A percentile compares a stretch with the other conserved stretches of the same genome.
phyloP scores from a whole-genome alignment of 2,888 invertebrate species.

The Tolmerus cingulatus region DNA sequence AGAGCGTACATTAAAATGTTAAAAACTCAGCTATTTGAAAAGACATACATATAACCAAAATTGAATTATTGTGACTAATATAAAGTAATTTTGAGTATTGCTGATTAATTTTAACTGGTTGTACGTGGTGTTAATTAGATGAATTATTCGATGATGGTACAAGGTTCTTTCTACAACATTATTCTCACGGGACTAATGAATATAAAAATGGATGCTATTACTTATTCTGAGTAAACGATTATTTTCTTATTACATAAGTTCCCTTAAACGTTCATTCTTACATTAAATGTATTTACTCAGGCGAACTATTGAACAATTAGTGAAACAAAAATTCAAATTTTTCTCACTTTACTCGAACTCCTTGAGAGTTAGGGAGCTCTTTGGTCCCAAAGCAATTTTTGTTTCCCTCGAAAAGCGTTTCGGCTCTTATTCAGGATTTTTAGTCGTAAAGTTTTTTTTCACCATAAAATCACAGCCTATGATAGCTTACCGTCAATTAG shows the following conservation, averaged over 20 bases:
- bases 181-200: no score
- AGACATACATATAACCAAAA: no score
- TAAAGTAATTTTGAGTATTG: no score
- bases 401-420: background rate
- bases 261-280: background rate
- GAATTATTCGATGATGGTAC: no score
- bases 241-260: background rate
- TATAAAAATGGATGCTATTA: background rate
- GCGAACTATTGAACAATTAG: background rate
- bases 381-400: constrained; percentile 22
- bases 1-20: no score
- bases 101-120: no score
- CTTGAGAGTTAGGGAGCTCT: background rate
- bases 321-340: background rate
- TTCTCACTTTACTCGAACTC: background rate
- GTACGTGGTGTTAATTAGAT: no score
- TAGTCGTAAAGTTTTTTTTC: constrained; percentile 2
- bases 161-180: no score
- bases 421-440: background rate
- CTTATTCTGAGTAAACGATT: background rate
- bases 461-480: constrained; percentile 16
- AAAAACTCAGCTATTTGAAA: no score
- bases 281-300: background rate
- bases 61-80: no score
- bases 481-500: constrained; percentile 24